Percentiles rank a stretch among this genome's conserved stretches.
Evolutionary conservation across 2,888 invertebrate genomes (phyloP).

Genomic region (Lucinisca nassula): DNA sequence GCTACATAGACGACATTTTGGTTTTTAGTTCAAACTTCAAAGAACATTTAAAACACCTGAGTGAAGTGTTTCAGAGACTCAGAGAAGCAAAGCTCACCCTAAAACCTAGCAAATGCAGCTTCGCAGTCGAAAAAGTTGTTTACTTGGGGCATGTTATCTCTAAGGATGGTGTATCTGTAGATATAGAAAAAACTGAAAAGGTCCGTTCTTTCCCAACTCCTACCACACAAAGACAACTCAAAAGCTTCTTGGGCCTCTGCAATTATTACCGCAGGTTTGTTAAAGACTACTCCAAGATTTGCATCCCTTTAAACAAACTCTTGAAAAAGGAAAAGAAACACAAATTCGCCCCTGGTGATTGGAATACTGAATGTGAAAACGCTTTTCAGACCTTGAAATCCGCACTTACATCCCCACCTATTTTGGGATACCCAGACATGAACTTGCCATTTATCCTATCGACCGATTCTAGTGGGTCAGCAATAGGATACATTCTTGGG

Average conservation of each 20-base stretch:
- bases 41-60: constrained; percentile 57
- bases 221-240: neutral
- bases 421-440: constrained; percentile 43
- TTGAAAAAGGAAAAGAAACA: no score
- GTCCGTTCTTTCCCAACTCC: constrained; percentile 16
- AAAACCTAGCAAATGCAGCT: constrained; percentile 68
- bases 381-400: constrained; percentile 34
- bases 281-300: constrained; percentile 51
- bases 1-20: constrained; percentile 72
- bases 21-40: constrained; percentile 59
- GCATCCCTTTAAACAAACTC: constrained; percentile 55
- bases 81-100: constrained; percentile 58
- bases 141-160: constrained; percentile 28
- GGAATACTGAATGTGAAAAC: constrained; percentile 32
- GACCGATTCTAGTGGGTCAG: neutral
- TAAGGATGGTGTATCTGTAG: constrained; percentile 11
- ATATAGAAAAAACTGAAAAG: neutral
- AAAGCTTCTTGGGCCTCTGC: constrained; percentile 57
- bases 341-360: no score
- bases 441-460: constrained; percentile 12
- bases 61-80: constrained; percentile 54
- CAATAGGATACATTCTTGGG: neutral
- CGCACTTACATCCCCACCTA: constrained; percentile 6
- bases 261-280: constrained; percentile 66
- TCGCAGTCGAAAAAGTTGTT: constrained; percentile 31